Evolutionary conservation across 2,113 vertebrate species (phyloP), one percentile per base, ranked within the genome.

Genomic region (Seriola dumerili): DNA sequence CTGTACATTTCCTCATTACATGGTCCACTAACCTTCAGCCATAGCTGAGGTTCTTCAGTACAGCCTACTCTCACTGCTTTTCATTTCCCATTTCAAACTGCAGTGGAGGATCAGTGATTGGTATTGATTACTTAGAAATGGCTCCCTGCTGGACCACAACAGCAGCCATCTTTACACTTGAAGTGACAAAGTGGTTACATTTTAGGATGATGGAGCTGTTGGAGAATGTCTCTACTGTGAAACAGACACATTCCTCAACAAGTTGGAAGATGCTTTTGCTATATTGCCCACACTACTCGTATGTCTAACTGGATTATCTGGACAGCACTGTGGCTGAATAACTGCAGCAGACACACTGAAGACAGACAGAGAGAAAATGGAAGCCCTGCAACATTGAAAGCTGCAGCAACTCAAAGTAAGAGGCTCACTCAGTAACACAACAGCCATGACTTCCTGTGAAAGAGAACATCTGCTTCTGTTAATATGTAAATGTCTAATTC

Each of bases 101-200:
- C 81, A 74, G 55, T 32, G 68, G 54, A 66, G 9, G 50, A 70
- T 54, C 65, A 70, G 23, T 76, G 64, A 80, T 79, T 78, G 58
- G 19, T 70, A 83, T 77, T 77, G 57, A 83, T 58, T 57, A 67
- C 7, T 52, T 55, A 50, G 11, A 72, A 78, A 72, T 19, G 12
- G 42, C 68, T 80, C 68, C 64, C 76, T 38, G 48, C 62, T 73
- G 76, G 34, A 83, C 72, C 67, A 72, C 34, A 67, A 67, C 71
- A 68, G n/a, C 71, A 55, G 9, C 54, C 50, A 46, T 64, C 23
- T 62, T 44, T 46, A 79, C 46, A 67, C 5, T 52, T 3, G 34
- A 36, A 36, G 34, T 36, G 6, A 85, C 48, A 59, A 46, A 46
- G 63, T 29, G 10, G 32, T 50, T 40, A 23, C 61, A 72, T 13